Conservation (phyloP, 2,113 vertebrate genomes). For the Psammodynastes pulverulentus region DNA sequence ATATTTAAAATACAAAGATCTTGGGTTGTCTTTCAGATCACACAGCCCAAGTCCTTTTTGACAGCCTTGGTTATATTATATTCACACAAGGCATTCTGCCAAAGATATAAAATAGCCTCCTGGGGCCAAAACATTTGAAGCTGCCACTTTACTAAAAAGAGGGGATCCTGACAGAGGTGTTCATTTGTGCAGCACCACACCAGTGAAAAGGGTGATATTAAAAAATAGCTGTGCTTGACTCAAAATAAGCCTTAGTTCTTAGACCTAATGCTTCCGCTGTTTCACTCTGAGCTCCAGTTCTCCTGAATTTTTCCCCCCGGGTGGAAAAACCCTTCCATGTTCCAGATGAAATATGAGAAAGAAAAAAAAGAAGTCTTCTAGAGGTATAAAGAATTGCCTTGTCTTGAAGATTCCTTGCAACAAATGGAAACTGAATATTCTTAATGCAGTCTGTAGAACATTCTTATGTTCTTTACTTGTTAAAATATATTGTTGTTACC, state of each 20-base stretch:
- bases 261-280: background rate
- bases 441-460: background rate
- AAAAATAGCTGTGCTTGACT: background rate
- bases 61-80: slow-evolving; percentile 50
- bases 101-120: slow-evolving; percentile 44
- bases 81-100: slow-evolving; percentile 50
- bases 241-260: background rate
- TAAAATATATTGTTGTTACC: background rate
- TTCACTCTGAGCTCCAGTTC: background rate
- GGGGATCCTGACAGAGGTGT: slow-evolving; percentile 20
- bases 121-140: slow-evolving; percentile 39
- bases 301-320: background rate
- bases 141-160: slow-evolving; percentile 41
- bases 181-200: slow-evolving; percentile 31
- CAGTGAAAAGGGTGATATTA: background rate
- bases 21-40: slow-evolving; percentile 41
- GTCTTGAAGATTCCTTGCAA: no score
- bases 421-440: no score
- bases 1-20: slow-evolving; percentile 45
- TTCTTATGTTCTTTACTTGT: background rate
- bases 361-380: background rate
- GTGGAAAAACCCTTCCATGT: background rate
- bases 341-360: background rate
- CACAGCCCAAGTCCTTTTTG: slow-evolving; percentile 47
- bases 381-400: background rate